Evolutionary conservation across 1,140 invertebrate species (phyloP), one percentile per base, ranked within the genome.

Genomic region (Anastatus disparis): DNA sequence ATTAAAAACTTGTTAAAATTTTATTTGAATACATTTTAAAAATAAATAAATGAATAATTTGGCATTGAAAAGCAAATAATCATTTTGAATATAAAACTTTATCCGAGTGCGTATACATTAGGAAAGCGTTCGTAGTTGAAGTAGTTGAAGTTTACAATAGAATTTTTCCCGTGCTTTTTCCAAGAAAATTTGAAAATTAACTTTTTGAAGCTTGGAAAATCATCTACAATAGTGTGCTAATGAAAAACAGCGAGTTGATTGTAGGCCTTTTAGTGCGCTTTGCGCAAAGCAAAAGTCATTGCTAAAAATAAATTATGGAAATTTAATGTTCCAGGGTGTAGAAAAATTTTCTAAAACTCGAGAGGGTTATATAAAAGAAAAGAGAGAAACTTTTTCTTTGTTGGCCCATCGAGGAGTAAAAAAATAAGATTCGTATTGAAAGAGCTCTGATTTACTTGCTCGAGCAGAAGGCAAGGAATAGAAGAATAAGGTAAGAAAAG

Each of bases 191-290:
- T n/a, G 42, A 44, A 44, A 44, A 12, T 44, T n/a, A 9, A 44
- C 9, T 44, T 44, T 9, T 44, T 15, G 42, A 8, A n/a, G n/a
- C n/a, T 7, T 15, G 17, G 17, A 20, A n/a, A 31, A 27, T 55
- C 52, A 55, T 55, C 27, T n/a, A 27, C 52, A 29, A 55, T 26
- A 15, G 48, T 15, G 20, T 4, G 17, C 13, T 55, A 55, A 31
- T 55, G 27, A 55, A 55, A n/a, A 55, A 55, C 52, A 27, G 3
- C 52, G 27, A 55, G 27, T 10, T n/a, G 52, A 55, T 55, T 55
- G 26, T 55, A 6, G 17, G 35, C 12, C 35, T 38, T 7, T 38
- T 6, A 38, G 35, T 12, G 35, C 35, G 8, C 2, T 20, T 50
- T 50, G 6, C 46, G n/a, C n/a, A n/a, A n/a, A n/a, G n/a, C 46